phyloP scores from a whole-genome alignment of 2,113 vertebrate genomes.

The Rhinopomastus cyanomelas region DNA sequence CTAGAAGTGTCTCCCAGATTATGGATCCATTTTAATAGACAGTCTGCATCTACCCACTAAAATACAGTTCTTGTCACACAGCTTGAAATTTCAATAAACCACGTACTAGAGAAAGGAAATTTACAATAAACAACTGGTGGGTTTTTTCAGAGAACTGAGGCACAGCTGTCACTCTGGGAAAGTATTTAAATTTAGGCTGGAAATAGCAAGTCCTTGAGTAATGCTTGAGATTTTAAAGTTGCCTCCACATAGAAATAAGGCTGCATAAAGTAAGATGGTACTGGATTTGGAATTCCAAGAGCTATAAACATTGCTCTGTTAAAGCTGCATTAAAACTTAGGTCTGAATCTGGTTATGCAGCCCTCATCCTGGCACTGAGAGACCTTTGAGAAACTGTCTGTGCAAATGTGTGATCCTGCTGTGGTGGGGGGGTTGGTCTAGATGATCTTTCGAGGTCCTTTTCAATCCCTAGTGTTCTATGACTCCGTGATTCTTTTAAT shows the following conservation, averaged over 20 bases:
- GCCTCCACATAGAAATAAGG: neutral
- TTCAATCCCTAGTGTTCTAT: too few species aligned
- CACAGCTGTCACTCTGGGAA: neutral
- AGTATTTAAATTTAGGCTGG: neutral
- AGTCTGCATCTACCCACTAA: neutral
- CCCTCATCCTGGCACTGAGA: neutral
- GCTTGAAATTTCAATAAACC: neutral
- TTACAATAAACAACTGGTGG: neutral
- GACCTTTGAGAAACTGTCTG: slow-evolving; percentile 41
- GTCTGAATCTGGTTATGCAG: neutral
- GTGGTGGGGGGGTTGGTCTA: too few species aligned
- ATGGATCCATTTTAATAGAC: neutral
- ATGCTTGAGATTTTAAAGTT: neutral
- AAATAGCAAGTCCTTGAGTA: neutral
- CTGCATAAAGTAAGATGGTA: neutral
- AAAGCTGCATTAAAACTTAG: slow-evolving; percentile 17
- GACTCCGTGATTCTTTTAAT: slow-evolving; percentile 53
- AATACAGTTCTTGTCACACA: neutral
- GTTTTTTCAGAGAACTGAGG: neutral
- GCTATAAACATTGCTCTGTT: slow-evolving; percentile 13
- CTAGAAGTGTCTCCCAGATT: neutral
- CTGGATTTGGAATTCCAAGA: neutral
- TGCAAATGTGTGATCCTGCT: too few species aligned
- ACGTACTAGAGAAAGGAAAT: neutral
- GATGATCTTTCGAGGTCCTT: too few species aligned